A percentile compares a stretch with the other conserved stretches of the same genome.
phyloP scores from a whole-genome alignment of 2,113 vertebrate genomes.

The Myocastor coypus region DNA sequence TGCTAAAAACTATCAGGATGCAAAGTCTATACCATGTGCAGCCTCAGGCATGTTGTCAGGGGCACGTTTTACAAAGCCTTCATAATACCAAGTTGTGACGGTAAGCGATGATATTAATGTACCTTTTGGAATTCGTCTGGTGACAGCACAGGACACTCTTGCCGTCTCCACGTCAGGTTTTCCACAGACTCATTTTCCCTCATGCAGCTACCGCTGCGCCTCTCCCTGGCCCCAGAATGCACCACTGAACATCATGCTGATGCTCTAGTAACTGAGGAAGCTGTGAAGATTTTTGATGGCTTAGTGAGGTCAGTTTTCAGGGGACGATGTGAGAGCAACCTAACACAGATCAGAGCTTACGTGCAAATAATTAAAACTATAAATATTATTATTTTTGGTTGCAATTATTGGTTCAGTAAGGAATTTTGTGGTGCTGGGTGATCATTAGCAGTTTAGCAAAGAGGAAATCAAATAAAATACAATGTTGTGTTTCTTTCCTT shows the following conservation, averaged over 20 bases:
- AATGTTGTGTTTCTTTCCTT: background rate
- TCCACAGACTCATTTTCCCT: background rate
- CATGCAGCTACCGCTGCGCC: background rate
- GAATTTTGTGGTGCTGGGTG: background rate
- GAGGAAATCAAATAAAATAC: constrained; percentile 34
- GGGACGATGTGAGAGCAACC: background rate
- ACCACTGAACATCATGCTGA: background rate
- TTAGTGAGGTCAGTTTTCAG: constrained; percentile 9
- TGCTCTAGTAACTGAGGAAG: constrained; percentile 31
- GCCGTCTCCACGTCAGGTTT: background rate
- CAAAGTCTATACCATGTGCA: background rate
- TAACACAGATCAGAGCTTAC: background rate
- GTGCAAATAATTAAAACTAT: constrained; percentile 17
- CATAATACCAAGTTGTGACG: background rate
- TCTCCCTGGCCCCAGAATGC: background rate
- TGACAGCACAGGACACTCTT: background rate
- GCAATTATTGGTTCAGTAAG: constrained; percentile 20
- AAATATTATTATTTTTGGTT: constrained; percentile 20
- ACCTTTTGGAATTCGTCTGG: background rate
- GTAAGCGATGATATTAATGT: background rate
- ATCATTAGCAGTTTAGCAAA: constrained; percentile 46
- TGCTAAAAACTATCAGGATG: background rate
- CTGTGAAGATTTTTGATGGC: background rate
- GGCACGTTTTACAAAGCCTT: background rate
- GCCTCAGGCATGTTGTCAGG: background rate